phyloP scores from a whole-genome alignment of 1,140 invertebrate genomes.

The Drosophila novamexicana region DNA sequence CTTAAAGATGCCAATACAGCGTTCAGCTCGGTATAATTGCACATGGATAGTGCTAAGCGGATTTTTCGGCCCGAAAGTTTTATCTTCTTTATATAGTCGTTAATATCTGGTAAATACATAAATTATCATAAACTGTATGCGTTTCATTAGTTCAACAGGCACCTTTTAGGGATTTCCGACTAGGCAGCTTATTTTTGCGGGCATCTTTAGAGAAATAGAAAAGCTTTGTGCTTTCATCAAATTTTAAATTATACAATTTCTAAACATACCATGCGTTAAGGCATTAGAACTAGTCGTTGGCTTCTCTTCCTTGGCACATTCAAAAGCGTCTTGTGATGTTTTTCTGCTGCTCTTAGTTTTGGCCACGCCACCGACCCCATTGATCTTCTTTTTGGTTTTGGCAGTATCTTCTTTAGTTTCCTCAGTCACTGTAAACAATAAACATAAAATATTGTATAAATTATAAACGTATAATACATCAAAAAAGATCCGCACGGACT shows the following conservation, averaged over 20 bases:
- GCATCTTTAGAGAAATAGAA: not conserved
- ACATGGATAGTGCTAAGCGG: constrained; percentile 52
- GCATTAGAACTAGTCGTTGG: constrained; percentile 9
- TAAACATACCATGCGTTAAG: not conserved
- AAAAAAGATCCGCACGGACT: not conserved
- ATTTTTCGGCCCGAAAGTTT: constrained; percentile 45
- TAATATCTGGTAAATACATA: constrained; percentile 29
- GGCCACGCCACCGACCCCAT: not conserved
- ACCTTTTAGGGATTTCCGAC: constrained; percentile 27
- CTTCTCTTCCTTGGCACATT: not conserved
- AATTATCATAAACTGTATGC: not conserved
- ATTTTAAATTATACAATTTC: not conserved
- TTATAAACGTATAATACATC: too few relatives aligned
- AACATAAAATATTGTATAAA: not conserved
- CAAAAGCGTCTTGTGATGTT: not conserved
- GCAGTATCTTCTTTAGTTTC: not conserved
- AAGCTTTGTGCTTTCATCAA: too few relatives aligned
- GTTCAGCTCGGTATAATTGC: constrained; percentile 31
- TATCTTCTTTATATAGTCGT: constrained; percentile 44
- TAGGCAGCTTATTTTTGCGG: not conserved
- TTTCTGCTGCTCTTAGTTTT: not conserved
- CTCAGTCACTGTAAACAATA: not conserved
- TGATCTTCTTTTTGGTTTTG: not conserved
- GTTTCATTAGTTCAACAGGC: not conserved
- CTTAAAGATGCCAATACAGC: constrained; percentile 27